phyloP scores from a whole-genome alignment of 2,888 invertebrate species.

The Arctia plantaginis region DNA sequence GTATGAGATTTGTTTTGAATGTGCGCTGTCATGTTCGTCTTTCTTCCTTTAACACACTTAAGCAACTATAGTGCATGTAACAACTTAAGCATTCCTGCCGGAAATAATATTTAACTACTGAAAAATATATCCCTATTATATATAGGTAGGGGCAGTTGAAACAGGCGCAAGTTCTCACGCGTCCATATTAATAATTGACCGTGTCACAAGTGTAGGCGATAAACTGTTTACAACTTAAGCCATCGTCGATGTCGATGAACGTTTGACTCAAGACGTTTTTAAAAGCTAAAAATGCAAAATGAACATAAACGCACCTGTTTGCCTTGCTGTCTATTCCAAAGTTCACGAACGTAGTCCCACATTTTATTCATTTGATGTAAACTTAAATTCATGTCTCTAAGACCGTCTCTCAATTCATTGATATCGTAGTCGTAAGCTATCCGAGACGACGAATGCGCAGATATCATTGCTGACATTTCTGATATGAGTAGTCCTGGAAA shows the following conservation, averaged over 20 bases:
- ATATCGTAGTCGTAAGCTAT: constrained; percentile 84
- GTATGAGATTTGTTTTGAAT: no score
- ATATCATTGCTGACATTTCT: constrained; percentile 84
- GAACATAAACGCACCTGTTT: constrained; percentile 70
- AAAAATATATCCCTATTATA: background rate
- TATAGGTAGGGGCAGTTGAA: no score
- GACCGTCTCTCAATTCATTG: constrained; percentile 81
- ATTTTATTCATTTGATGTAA: constrained; percentile 84
- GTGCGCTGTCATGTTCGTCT: background rate
- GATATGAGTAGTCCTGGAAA: constrained; percentile 81
- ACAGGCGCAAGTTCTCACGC: no score
- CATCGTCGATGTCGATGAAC: no score
- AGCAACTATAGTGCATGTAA: background rate
- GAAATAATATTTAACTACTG: background rate
- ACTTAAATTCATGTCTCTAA: constrained; percentile 80
- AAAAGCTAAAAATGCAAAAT: background rate
- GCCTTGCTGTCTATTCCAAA: constrained; percentile 85
- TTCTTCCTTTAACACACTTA: background rate
- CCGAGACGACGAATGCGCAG: constrained; percentile 81
- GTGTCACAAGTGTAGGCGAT: no score
- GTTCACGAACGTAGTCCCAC: constrained; percentile 83
- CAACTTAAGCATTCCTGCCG: background rate
- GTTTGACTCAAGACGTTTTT: background rate
- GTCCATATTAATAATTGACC: no score
- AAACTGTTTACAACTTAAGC: no score